These are phyloP conservation scores for Illadopsis cleaveri DNA, from an alignment of 2,113 vertebrate species.

Conservation along the genomic window DNA sequence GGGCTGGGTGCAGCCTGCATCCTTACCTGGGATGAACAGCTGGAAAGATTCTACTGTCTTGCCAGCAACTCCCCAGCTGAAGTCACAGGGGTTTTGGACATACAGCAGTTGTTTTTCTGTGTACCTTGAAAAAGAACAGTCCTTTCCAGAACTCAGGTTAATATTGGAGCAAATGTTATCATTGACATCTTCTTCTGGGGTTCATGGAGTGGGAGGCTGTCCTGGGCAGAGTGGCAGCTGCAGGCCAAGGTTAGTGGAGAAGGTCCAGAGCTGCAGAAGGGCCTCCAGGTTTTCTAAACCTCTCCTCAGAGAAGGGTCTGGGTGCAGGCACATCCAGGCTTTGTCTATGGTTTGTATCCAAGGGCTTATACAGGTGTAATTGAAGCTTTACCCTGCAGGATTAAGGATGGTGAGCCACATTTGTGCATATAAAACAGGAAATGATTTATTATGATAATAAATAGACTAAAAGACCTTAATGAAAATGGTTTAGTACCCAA, in stretches of 20 bases:
- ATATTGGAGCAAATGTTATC: neutral
- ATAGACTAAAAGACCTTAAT: neutral
- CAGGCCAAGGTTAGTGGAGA: accelerated
- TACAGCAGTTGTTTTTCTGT: neutral
- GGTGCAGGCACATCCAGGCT: neutral
- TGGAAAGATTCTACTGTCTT: neutral
- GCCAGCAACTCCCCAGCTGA: accelerated
- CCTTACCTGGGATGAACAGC: accelerated
- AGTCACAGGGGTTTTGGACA: neutral
- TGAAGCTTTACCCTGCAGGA: neutral
- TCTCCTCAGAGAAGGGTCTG: too few relatives aligned
- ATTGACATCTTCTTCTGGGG: neutral
- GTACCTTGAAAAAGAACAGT: neutral
- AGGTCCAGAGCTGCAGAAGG: neutral
- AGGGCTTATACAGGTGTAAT: neutral
- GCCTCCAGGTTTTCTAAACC: neutral
- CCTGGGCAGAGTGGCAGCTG: neutral
- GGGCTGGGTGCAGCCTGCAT: neutral
- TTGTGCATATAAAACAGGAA: neutral
- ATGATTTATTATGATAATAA: neutral
- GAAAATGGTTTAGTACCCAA: accelerated
- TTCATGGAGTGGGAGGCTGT: neutral
- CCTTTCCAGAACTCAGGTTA: neutral
- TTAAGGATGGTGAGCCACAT: neutral
- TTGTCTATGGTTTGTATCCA: neutral